These are phyloP conservation scores for Heloderma charlesbogerti DNA, from an alignment of 2,113 vertebrate genomes.

Conservation along the genomic window DNA sequence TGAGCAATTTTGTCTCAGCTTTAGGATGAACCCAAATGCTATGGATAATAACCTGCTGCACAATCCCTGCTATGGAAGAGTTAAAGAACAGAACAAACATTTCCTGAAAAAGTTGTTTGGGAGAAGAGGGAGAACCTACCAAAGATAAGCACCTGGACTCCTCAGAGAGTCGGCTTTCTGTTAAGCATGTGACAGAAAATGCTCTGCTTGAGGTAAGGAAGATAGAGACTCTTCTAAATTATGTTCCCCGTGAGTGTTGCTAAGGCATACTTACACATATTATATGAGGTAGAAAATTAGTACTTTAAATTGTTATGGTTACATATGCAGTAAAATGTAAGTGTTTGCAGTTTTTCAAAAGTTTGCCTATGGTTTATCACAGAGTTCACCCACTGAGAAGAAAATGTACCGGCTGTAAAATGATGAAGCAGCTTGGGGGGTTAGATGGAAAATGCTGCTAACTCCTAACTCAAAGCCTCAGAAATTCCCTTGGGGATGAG, in stretches of 20 bases:
- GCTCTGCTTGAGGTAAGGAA: constrained; percentile 67
- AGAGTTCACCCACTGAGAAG: constrained; percentile 66
- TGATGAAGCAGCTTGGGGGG: constrained; percentile 19
- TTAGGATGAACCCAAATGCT: neutral
- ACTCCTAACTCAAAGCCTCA: constrained; percentile 7
- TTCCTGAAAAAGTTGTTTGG: constrained; percentile 53
- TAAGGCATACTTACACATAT: constrained; percentile 68
- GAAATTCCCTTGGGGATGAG: constrained; percentile 31
- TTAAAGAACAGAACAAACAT: constrained; percentile 63
- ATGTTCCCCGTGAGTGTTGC: constrained; percentile 71
- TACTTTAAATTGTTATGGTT: constrained; percentile 70
- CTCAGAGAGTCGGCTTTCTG: constrained; percentile 59
- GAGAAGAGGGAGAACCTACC: constrained; percentile 23
- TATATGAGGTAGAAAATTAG: constrained; percentile 74
- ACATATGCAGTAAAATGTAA: constrained; percentile 70
- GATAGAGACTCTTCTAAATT: constrained; percentile 68
- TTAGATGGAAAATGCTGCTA: neutral
- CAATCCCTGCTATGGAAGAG: constrained; percentile 38
- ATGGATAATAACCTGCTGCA: neutral
- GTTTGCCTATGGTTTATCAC: constrained; percentile 57
- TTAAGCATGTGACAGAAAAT: constrained; percentile 70
- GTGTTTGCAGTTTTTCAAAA: constrained; percentile 72
- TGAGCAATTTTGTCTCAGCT: too few relatives aligned
- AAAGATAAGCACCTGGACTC: constrained; percentile 67
- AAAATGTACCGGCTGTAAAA: constrained; percentile 66